Conservation (phyloP, 37 sponge, comb jelly and placozoan species). For the Amphimedon queenslandica region DNA sequence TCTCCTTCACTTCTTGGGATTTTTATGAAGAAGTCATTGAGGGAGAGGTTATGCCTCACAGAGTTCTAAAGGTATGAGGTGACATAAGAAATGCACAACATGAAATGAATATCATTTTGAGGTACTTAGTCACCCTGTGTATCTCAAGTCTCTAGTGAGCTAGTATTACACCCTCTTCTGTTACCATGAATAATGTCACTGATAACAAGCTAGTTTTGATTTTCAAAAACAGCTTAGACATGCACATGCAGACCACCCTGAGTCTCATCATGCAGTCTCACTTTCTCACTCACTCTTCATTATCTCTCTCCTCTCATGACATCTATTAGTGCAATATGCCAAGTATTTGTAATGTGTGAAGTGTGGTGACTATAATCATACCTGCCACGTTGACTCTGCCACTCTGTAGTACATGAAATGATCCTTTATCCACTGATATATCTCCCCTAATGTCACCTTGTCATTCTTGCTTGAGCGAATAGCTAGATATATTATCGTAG, state of each 20-base stretch:
- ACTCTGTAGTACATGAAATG: conserved; percentile 80
- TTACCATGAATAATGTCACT: too few species aligned
- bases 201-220: too few species aligned
- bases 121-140: neutral
- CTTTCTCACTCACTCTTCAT: too few species aligned
- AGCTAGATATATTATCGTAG: conserved; percentile 84
- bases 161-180: too few species aligned
- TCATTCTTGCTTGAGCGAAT: conserved; percentile 56
- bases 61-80: conserved; percentile 47
- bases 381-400: conserved; percentile 90
- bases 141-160: neutral
- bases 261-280: too few species aligned
- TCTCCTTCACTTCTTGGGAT: conserved; percentile 67
- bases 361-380: too few species aligned
- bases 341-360: too few species aligned
- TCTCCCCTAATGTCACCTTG: conserved; percentile 62
- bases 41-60: conserved; percentile 69
- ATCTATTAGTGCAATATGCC: too few species aligned
- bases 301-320: too few species aligned
- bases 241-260: too few species aligned
- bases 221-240: too few species aligned
- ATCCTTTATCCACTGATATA: conserved; percentile 88
- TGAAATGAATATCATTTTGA: neutral
- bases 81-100: neutral
- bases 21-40: conserved; percentile 68